These are phyloP conservation scores for Actinia equina DNA, from an alignment of 64 coral and sea anemone genomes.

Conservation along the genomic window DNA sequence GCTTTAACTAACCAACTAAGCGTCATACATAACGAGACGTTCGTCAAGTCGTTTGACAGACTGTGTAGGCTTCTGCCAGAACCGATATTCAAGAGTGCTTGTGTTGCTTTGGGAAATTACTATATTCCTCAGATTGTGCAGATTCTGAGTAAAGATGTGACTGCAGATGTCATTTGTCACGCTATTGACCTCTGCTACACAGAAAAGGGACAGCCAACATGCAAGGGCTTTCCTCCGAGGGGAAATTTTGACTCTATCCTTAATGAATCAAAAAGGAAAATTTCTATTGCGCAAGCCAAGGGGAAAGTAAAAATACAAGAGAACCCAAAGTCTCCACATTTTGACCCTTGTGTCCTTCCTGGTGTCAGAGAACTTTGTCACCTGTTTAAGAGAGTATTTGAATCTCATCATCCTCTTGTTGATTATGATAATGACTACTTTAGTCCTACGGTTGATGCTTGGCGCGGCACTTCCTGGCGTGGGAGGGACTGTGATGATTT, in stretches of 20 bases:
- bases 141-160: slow-evolving; percentile 45
- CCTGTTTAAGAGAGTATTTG: slow-evolving; percentile 57
- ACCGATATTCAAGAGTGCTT: slow-evolving; percentile 47
- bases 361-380: slow-evolving; percentile 61
- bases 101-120: slow-evolving; percentile 45
- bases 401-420: slow-evolving; percentile 56
- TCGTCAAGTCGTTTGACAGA: slow-evolving; percentile 55
- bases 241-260: slow-evolving; percentile 36
- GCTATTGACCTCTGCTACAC: slow-evolving; percentile 61
- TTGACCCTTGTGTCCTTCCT: slow-evolving; percentile 73
- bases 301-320: not conserved
- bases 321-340: not conserved
- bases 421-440: slow-evolving; percentile 81
- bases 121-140: slow-evolving; percentile 66
- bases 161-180: slow-evolving; percentile 90
- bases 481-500: slow-evolving; percentile 83
- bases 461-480: slow-evolving; percentile 79
- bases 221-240: slow-evolving; percentile 72
- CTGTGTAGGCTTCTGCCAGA: slow-evolving; percentile 65
- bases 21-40: slow-evolving; percentile 79
- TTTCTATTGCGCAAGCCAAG: slow-evolving; percentile 19
- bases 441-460: slow-evolving; percentile 34
- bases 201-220: slow-evolving; percentile 69
- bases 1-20: slow-evolving; percentile 76
- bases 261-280: slow-evolving; percentile 3